Evolutionary conservation across 2,113 vertebrate genomes (phyloP), one percentile per base, ranked within the genome.

Genomic region (Arenaria interpres): DNA sequence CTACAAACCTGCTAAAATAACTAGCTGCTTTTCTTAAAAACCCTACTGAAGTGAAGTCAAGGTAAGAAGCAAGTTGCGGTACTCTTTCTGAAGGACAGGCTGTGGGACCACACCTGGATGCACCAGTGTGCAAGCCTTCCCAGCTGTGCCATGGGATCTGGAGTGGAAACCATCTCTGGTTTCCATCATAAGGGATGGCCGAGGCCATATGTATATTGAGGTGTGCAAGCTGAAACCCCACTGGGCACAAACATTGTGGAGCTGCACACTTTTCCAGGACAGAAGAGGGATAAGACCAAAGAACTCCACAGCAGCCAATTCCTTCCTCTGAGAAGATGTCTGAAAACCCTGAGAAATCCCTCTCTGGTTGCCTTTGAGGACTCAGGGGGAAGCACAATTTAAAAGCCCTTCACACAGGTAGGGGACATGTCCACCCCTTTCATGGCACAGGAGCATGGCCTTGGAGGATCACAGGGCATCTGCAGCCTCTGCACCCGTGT

Each of bases 111-210:
- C 60, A 74, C 37, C 28, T 3, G 21, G 37, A 60, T 3, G 6
- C 5, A 10, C 4, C 3, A 6, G 9, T 0, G 0, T 27, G 25
- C 4, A 17, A 68, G 21, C 24, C 14, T 5, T 22, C 62, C 32
- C 13, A 1, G 24, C 48, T 16, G 6, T 35, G 32, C 43, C 48
- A 17, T 16, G 48, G 48, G 32, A 32, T 54, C n/a, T 45, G 27
- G 35, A 64, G 18, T 25, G 14, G 77, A 74, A 92, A 35, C 41
- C 25, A 19, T 7, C 39, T 43, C 46, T 54, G 9, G 46, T 46
- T 46, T 12, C 12, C 3, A 0, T 23, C 3, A 0, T 23, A 50
- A 64, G 12, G 51, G 45, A 22, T 10, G 23, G 33, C 7, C 9
- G 9, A 46, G 53, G 74, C 51, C 57, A 18, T 14, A 21, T 13